phyloP scores from a whole-genome alignment of 23 tunicate genomes.

The Aplidium turbinatum region DNA sequence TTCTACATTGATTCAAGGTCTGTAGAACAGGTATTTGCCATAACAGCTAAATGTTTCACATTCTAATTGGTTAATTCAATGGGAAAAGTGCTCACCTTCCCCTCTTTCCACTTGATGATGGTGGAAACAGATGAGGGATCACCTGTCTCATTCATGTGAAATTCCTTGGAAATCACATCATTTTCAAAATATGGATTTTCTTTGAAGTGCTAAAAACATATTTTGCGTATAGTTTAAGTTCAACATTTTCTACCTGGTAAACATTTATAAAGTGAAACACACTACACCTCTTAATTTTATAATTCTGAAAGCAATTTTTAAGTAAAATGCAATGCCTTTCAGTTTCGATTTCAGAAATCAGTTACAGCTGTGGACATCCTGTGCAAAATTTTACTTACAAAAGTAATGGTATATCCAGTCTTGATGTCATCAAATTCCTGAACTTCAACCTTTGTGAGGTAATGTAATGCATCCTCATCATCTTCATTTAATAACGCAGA shows the following conservation, averaged over 20 bases:
- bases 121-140: slow-evolving; percentile 84
- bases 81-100: slow-evolving; percentile 59
- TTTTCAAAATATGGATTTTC: slow-evolving; percentile 91
- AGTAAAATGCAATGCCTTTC: no score
- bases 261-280: no score
- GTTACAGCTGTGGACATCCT: no score
- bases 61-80: no score
- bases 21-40: no score
- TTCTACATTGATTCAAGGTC: background rate
- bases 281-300: no score
- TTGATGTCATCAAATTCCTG: slow-evolving; percentile 79
- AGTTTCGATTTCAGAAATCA: no score
- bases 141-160: slow-evolving; percentile 72
- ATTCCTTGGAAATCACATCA: slow-evolving; percentile 64
- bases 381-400: slow-evolving; percentile 87
- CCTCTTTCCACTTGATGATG: slow-evolving; percentile 85
- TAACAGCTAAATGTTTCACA: no score
- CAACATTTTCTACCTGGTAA: background rate
- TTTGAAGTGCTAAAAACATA: slow-evolving; percentile 62
- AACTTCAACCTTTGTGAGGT: slow-evolving; percentile 76
- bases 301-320: background rate
- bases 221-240: background rate
- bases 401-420: slow-evolving; percentile 85
- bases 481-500: slow-evolving; percentile 82
- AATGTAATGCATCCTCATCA: slow-evolving; percentile 83